These are phyloP conservation scores for Bubalus kerabau DNA, from an alignment of 2,113 vertebrate genomes.

Conservation along the genomic window DNA sequence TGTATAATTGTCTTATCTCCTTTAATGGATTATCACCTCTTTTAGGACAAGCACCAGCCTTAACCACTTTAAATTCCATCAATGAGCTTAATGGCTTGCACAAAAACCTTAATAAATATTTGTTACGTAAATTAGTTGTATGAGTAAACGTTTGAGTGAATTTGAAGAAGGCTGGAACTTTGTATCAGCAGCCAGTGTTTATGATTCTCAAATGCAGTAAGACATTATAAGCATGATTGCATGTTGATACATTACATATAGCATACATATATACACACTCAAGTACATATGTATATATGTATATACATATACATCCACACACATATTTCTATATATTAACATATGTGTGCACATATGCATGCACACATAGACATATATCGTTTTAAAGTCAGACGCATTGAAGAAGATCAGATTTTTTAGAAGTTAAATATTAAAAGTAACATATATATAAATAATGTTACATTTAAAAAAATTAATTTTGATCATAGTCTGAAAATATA, in stretches of 20 bases:
- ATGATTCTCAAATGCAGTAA: neutral
- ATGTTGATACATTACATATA: neutral
- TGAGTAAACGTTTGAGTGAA: neutral
- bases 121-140: neutral
- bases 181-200: neutral
- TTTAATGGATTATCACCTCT: neutral
- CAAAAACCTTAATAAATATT: neutral
- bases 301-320: neutral
- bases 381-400: neutral
- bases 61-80: neutral
- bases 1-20: neutral
- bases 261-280: neutral
- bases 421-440: neutral
- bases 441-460: neutral
- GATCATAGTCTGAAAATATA: neutral
- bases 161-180: neutral
- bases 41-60: neutral
- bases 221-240: neutral
- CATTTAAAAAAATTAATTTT: neutral
- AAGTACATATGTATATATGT: neutral
- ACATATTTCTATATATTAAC: neutral
- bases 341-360: neutral
- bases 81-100: neutral
- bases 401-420: neutral
- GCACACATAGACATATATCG: neutral